These are phyloP conservation scores for Poeciliopsis occidentalis DNA, from an alignment of 2,113 vertebrate genomes.

Conservation along the genomic window DNA sequence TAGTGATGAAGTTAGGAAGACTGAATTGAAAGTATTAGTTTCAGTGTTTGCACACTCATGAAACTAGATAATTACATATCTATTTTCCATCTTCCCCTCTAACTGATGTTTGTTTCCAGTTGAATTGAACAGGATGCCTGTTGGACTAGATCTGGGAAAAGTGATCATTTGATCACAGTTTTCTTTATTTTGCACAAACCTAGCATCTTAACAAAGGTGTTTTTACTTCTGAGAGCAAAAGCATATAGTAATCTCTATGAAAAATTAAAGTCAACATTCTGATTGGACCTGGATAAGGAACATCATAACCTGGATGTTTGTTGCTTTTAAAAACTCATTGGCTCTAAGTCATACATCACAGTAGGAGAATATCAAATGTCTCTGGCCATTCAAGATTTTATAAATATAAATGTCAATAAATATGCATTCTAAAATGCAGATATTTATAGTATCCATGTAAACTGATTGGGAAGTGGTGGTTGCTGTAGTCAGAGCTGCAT, in stretches of 20 bases:
- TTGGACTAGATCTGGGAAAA: neutral
- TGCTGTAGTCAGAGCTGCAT: slow-evolving; percentile 42
- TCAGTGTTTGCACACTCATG: neutral
- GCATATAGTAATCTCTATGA: neutral
- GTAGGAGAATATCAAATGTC: slow-evolving; percentile 13
- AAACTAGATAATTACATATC: too few species aligned
- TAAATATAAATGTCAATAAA: slow-evolving; percentile 38
- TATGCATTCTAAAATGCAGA: slow-evolving; percentile 44
- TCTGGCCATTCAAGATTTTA: slow-evolving; percentile 20
- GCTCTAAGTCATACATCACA: neutral
- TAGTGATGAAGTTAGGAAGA: too few species aligned
- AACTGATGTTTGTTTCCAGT: neutral
- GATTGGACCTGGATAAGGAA: neutral
- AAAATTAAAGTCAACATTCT: neutral
- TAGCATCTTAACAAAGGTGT: neutral
- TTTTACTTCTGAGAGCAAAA: neutral
- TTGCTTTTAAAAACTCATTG: neutral
- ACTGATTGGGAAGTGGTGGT: slow-evolving; percentile 4
- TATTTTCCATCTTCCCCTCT: too few species aligned
- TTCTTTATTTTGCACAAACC: too few species aligned
- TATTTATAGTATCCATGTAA: slow-evolving; percentile 15
- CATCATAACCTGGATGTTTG: neutral
- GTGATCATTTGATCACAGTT: neutral
- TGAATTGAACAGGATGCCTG: neutral
- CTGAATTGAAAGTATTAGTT: neutral